These are phyloP conservation scores for Centropus bengalensis DNA, from an alignment of 2,113 vertebrate genomes.

Conservation along the genomic window DNA sequence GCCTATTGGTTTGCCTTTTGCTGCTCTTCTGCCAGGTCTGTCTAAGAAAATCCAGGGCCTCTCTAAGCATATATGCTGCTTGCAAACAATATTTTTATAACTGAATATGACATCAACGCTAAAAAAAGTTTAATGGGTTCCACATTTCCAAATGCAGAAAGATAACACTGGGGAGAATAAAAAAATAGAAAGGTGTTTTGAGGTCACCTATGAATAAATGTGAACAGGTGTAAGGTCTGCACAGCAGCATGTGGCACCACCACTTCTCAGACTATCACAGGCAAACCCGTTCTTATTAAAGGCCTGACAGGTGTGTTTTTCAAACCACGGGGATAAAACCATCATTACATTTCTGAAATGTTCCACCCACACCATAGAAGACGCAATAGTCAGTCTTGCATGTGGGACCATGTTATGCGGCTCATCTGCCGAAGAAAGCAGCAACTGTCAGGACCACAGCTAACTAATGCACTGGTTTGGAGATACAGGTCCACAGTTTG, in stretches of 20 bases:
- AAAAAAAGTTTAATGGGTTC: not conserved
- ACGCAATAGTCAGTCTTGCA: not conserved
- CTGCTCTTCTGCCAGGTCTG: rapidly evolving
- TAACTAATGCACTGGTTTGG: not conserved
- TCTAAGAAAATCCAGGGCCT: not conserved
- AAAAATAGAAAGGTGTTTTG: not conserved
- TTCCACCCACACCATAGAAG: not conserved
- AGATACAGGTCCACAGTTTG: not conserved
- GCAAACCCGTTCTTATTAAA: not conserved
- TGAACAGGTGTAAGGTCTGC: not conserved
- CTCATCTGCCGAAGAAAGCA: no score
- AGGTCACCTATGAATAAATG: not conserved
- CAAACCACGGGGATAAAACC: not conserved
- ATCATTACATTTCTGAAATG: not conserved
- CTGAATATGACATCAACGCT: not conserved
- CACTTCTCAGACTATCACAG: not conserved
- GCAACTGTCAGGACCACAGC: not conserved
- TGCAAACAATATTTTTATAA: not conserved
- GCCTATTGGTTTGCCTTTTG: not conserved
- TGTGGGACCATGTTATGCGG: not conserved
- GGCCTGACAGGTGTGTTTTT: not conserved
- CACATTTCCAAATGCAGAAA: not conserved
- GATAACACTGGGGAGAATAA: not conserved
- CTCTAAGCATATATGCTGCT: not conserved
- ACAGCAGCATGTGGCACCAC: not conserved